These are phyloP conservation scores for Mellilla xanthometata DNA, from an alignment of 2,888 invertebrate species.

Conservation along the genomic window DNA sequence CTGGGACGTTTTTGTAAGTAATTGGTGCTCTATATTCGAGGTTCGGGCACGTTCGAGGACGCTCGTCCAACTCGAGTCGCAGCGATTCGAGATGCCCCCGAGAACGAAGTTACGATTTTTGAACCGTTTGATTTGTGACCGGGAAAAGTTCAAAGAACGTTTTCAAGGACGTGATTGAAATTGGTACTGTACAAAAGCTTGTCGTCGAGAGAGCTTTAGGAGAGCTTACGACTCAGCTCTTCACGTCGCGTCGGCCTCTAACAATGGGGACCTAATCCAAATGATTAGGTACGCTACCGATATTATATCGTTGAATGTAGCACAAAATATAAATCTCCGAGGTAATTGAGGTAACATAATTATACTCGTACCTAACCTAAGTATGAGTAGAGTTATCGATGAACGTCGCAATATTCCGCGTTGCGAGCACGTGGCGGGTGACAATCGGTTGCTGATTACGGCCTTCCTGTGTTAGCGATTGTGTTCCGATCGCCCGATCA, in stretches of 20 bases:
- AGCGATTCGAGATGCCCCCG: constrained; percentile 17
- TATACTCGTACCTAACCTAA: too few species aligned
- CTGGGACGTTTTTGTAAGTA: constrained; percentile 49
- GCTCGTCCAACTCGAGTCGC: constrained; percentile 19
- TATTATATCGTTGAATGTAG: too few species aligned
- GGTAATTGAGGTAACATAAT: too few species aligned
- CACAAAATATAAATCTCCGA: too few species aligned
- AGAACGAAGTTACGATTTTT: constrained; percentile 11
- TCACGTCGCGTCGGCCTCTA: neutral
- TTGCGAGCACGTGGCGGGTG: constrained; percentile 41
- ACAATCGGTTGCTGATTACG: constrained; percentile 62
- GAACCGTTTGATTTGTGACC: constrained; percentile 18
- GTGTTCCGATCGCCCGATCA: constrained; percentile 52
- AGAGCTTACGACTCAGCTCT: neutral
- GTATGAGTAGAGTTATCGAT: constrained; percentile 34
- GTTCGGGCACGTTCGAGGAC: constrained; percentile 18
- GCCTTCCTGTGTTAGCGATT: constrained; percentile 58
- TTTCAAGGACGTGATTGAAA: constrained; percentile 15
- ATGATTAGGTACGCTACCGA: neutral
- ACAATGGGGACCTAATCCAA: neutral
- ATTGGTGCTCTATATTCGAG: constrained; percentile 40
- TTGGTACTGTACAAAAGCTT: constrained; percentile 4
- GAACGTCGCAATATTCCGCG: constrained; percentile 37
- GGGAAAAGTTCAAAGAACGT: constrained; percentile 17
- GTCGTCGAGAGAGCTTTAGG: neutral